Percentiles rank a stretch among this genome's conserved stretches.
Conservation (phyloP, 2,797 vertebrate species). For the Aphelocoma californica region DNA sequence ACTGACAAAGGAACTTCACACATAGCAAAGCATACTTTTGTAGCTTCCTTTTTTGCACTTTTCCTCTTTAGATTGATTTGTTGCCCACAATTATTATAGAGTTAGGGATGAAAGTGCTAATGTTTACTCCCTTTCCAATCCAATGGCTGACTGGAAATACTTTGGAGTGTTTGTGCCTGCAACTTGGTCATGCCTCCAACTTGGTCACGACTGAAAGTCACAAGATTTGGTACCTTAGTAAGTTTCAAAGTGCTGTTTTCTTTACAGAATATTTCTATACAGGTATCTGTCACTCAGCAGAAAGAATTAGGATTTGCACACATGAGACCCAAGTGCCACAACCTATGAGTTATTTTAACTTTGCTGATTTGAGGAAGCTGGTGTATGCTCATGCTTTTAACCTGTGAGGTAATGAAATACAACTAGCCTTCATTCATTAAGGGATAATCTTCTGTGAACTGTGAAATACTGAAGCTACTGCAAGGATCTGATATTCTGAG, state of each 20-base stretch:
- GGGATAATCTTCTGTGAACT: neutral
- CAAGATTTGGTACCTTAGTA: fast-evolving
- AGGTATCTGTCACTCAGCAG: neutral
- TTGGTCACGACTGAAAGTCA: neutral
- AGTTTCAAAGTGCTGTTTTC: neutral
- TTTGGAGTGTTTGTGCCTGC: neutral
- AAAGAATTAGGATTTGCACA: neutral
- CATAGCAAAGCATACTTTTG: neutral
- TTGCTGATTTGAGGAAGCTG: neutral
- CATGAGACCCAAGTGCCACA: neutral
- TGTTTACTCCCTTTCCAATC: neutral
- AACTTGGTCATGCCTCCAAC: neutral
- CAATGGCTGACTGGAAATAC: neutral
- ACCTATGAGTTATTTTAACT: neutral
- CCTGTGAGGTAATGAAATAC: neutral
- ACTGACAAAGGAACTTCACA: neutral
- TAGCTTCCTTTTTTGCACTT: neutral
- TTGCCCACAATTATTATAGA: neutral
- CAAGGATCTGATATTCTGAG: neutral
- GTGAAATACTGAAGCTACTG: neutral
- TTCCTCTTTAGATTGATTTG: neutral
- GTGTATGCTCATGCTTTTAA: neutral
- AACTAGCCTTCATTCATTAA: neutral
- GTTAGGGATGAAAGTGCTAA: neutral
- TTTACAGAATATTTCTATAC: neutral